Evolutionary conservation across 2,113 vertebrate genomes (phyloP), one percentile per base, ranked within the genome.

Genomic region (Larimichthys crocea): DNA sequence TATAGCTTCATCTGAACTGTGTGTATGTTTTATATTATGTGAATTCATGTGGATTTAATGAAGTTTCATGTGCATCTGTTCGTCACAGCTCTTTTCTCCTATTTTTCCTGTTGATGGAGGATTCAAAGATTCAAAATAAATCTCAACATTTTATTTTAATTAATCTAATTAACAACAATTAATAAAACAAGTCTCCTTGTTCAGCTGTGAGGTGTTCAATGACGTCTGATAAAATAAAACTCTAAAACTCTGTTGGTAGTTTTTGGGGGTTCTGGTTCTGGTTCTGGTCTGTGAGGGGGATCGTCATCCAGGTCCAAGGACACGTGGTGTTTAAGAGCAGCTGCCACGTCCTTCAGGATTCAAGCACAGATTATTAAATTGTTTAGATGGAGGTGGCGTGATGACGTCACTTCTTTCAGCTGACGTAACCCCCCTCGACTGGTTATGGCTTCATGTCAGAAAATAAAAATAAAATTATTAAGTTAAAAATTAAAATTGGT

Each of bases 21-120:
- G 65, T 85, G 31, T 35, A 1, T 35, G 31, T 35, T 35, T 35
- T 35, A 35, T 35, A 35, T 35, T 35, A 35, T 35, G 31, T 35
- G 31, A 35, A 7, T 35, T 6, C 6, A 35, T 35, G 78, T 90
- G 55, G 85, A 86, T 88, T 87, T 92, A 87, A 80, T 56, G 84
- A 85, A 82, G 79, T 76, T 70, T 81, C 22, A 48, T 73, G 72
- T 86, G 76, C 79, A 52, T 88, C 74, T 86, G 74, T 88, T 79
- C 71, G 85, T 91, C 92, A 91, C 86, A 87, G 91, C 91, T 91
- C 80, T 91, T 93, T 92, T 92, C 90, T 93, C 91, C 91, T 90
- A 92, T 91, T 87, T 79, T 35, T 35, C 31, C 31, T 35, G 31
- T 35, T 35, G 31, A 78, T 70, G 86, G 91, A 93, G 92, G 92